phyloP scores from a whole-genome alignment of 2,113 vertebrate genomes.

The Cyprinodon variegatus region DNA sequence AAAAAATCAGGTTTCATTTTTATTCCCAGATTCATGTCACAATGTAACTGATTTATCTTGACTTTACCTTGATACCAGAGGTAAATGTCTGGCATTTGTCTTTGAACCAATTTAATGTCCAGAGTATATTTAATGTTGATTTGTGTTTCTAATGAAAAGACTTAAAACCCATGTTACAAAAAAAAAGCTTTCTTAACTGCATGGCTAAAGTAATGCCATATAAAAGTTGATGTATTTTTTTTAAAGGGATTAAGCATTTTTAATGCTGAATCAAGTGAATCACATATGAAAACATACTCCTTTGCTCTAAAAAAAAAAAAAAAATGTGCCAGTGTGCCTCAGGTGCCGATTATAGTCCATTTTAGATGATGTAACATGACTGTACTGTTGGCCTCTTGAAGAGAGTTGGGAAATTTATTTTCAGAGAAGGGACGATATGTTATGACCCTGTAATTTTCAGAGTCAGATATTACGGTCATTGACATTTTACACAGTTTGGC shows the following conservation, averaged over 20 bases:
- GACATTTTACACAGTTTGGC: neutral
- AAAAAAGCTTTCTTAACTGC: neutral
- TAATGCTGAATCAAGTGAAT: too few relatives aligned
- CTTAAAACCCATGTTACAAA: neutral
- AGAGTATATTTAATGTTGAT: neutral
- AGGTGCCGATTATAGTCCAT: constrained; percentile 53
- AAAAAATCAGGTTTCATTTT: neutral
- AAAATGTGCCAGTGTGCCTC: constrained; percentile 15
- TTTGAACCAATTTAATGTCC: too few relatives aligned
- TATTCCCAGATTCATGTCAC: neutral
- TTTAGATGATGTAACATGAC: constrained; percentile 48
- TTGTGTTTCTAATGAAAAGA: neutral
- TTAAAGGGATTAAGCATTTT: neutral
- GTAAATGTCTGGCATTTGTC: too few relatives aligned
- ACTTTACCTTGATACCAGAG: too few relatives aligned
- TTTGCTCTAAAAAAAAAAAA: neutral
- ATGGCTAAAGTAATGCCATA: fast-evolving
- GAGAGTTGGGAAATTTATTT: constrained; percentile 35
- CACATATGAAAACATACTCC: constrained; percentile 13
- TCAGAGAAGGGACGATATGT: constrained; percentile 15
- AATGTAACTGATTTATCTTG: neutral
- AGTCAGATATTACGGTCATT: neutral
- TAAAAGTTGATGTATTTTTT: neutral
- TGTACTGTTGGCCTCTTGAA: constrained; percentile 32
- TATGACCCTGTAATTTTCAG: constrained; percentile 1